A percentile compares a stretch with the other conserved stretches of the same genome.
Evolutionary conservation across 2,797 vertebrate species (phyloP).

Genomic region (Hemitrygon akajei): DNA sequence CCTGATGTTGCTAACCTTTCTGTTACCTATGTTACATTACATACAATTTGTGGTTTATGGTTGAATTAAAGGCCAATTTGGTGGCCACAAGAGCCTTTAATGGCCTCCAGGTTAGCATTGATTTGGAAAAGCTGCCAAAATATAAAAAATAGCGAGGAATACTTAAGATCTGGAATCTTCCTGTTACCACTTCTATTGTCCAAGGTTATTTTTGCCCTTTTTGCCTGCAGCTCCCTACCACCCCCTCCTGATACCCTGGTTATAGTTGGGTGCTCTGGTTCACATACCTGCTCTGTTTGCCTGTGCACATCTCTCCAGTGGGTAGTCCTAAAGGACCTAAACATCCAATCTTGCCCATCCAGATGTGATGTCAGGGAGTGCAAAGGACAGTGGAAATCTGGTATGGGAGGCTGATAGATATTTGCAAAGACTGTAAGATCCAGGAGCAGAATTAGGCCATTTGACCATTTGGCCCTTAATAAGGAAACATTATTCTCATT

Average conservation of each 20-base stretch:
- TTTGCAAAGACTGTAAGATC: no score
- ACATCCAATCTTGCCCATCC: background rate
- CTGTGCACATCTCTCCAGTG: background rate
- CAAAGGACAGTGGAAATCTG: background rate
- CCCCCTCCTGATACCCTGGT: background rate
- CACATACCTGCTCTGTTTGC: background rate
- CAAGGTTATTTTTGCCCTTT: background rate
- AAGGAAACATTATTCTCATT: no score
- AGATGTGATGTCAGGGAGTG: background rate
- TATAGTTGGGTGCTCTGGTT: background rate
- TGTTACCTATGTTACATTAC: background rate
- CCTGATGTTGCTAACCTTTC: background rate
- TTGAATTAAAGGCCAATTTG: background rate
- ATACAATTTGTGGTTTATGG: background rate
- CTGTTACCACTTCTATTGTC: no score
- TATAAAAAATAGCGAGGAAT: background rate
- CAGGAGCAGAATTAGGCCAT: no score
- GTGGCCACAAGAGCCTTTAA: no score
- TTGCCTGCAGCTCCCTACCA: background rate
- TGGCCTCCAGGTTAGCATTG: background rate
- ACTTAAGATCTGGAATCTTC: background rate
- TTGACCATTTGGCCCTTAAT: no score
- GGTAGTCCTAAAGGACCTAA: background rate
- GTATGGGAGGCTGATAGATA: background rate
- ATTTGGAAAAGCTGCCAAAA: background rate